Base-by-base conservation (phyloP, 2,888 invertebrate genomes). In the Brassicogethes aeneus region DNA sequence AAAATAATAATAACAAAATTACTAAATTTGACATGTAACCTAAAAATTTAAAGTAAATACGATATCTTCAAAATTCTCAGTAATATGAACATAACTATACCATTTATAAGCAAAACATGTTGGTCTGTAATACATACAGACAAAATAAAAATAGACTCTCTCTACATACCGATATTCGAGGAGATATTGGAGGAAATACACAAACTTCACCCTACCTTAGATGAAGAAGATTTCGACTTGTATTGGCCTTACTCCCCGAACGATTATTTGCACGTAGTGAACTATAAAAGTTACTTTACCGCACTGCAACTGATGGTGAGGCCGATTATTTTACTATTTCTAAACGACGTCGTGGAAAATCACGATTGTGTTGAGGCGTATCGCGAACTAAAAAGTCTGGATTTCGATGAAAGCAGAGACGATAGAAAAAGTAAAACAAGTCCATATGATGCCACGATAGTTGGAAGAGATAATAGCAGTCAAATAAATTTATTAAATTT, bases 171-270 rank as follows among this genome's bases (percentile, higher is more conserved):
- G 3, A 36, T 39, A 12, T 17, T 49, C 8, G 31, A 36, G 17
- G 51, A 55, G 23, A 37, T 57, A 10, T 38, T 44, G 34, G 45
- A 46, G 13, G 38, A 42, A 41, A 52, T 52, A 31, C 49, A 51
- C 45, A 45, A 52, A n/a, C 16, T 49, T 13, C 50, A 51, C 36
- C 56, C 56, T 2, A 37, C 44, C 3, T 38, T 56, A 15, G 38
- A 42, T 34, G 32, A 23, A 13, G 43, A 48, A 10, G 40, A 48
- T 17, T 54, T 44, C 31, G 40, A 42, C 17, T 31, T 59, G 17
- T 59, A 54, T 41, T 62, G 62, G 61, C 52, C 47, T 30, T 57
- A 54, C 37, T 45, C 49, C 1, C 35, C 45, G 15, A 44, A 48
- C 23, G 13, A 31, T 15, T 60, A 52, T 43, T 44, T 53, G n/a